Evolutionary conservation across 2,888 invertebrate species (phyloP), one percentile per base, ranked within the genome.

Genomic region (Idaea straminata): DNA sequence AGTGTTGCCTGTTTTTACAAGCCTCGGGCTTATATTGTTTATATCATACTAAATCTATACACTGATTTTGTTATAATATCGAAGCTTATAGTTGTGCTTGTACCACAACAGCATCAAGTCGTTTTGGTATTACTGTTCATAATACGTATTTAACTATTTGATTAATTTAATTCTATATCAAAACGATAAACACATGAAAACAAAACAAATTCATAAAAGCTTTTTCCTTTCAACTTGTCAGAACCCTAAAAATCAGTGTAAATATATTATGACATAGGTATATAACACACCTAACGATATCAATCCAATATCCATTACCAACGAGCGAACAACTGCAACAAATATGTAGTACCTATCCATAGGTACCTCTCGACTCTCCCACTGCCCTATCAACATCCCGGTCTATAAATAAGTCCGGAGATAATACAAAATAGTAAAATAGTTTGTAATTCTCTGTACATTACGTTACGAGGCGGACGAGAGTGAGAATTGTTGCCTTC

Each of bases 401-500:
- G 47, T 47, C 47, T 7, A 47, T 47, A 47, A 47, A 47, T 10
- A 47, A 47, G 47, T 47, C 47, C 10, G 10, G 47, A 47, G 47
- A 47, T 47, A 47, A 47, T 47, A 47, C 47, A 47, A 47, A 47
- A 47, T 47, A 10, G 47, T 47, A 35, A 47, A 47, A 66, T 60
- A 71, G 69, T 66, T 71, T 69, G 72, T 74, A 72, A 73, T 74
- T 74, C 69, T 61, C 69, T 62, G 75, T 82, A 78, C 81, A 83
- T 82, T 83, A 85, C 79, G 81, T 76, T 78, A 72, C 74, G 16
- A 47, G 47, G 68, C 70, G 73, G 82, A 83, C 83, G 78, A 83
- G 83, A 88, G 89, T 88, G 89, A 85, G 88, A 90, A 89, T 83
- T 85, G 86, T 79, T 81, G 85, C 88, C 89, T 83, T 74, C 84